Conservation (phyloP, 92 coral and sea anemone species). For the Siderastrea radians region DNA sequence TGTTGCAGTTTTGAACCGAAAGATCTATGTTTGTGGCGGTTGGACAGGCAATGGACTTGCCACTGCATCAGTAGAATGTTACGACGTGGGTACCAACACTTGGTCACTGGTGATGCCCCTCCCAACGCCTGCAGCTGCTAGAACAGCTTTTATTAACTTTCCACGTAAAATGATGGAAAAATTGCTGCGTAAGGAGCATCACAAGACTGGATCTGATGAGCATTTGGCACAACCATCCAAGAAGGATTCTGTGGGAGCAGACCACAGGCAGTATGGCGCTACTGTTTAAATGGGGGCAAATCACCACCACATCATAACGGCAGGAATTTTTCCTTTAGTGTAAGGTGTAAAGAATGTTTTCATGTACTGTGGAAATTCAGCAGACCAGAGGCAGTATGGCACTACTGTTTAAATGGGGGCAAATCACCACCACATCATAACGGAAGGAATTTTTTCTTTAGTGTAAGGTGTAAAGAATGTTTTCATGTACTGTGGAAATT, state of each 20-base stretch:
- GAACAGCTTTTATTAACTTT: conserved; percentile 84
- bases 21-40: conserved; percentile 97
- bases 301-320: background rate
- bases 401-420: background rate
- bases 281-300: background rate
- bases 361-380: too few species aligned
- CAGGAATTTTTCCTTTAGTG: background rate
- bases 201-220: conserved; percentile 40
- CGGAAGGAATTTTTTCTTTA: background rate
- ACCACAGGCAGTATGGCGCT: background rate
- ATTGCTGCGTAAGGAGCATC: conserved; percentile 61
- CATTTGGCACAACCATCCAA: background rate
- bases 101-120: conserved; percentile 86
- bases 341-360: background rate
- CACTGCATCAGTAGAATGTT: conserved; percentile 85
- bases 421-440: background rate
- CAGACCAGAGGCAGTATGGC: background rate
- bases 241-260: conserved; percentile 1
- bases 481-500: too few species aligned
- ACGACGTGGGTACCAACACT: conserved; percentile 85
- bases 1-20: conserved; percentile 83
- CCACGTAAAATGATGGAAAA: conserved; percentile 94
- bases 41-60: conserved; percentile 96
- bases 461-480: too few species aligned
- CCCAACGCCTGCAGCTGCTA: conserved; percentile 96